phyloP scores from a whole-genome alignment of 2,797 vertebrate genomes.

The Sphenopsis melanotis region DNA sequence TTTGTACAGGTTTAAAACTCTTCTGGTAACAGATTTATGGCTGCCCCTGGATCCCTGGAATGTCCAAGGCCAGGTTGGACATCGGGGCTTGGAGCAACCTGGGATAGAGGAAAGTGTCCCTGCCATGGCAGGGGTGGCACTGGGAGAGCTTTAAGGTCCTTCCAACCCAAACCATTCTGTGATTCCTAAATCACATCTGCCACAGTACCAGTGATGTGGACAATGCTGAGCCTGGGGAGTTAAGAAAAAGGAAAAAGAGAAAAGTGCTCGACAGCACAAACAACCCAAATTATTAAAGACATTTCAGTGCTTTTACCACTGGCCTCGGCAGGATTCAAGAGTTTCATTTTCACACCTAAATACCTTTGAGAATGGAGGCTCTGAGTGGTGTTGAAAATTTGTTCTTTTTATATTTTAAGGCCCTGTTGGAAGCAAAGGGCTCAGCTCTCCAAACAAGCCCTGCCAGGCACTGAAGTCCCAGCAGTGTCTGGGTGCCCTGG shows the following conservation, averaged over 20 bases:
- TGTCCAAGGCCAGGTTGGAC: background rate
- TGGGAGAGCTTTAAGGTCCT: background rate
- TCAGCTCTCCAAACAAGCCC: background rate
- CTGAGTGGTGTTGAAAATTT: background rate
- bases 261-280: background rate
- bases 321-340: background rate
- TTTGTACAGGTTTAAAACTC: background rate
- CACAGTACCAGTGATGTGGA: background rate
- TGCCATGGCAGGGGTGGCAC: background rate
- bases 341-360: constrained; percentile 31
- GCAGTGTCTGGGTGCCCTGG: fast-evolving
- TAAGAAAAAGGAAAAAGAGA: background rate
- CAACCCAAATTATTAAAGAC: background rate
- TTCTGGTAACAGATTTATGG: background rate
- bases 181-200: background rate
- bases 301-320: background rate
- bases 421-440: background rate
- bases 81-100: background rate
- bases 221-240: background rate
- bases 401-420: background rate
- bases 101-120: background rate
- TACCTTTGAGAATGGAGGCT: background rate
- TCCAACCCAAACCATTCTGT: background rate
- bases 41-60: background rate
- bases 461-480: background rate